Evolutionary conservation across 2,888 invertebrate species (phyloP), one percentile per base, ranked within the genome.

Genomic region (Hetaerina titia): DNA sequence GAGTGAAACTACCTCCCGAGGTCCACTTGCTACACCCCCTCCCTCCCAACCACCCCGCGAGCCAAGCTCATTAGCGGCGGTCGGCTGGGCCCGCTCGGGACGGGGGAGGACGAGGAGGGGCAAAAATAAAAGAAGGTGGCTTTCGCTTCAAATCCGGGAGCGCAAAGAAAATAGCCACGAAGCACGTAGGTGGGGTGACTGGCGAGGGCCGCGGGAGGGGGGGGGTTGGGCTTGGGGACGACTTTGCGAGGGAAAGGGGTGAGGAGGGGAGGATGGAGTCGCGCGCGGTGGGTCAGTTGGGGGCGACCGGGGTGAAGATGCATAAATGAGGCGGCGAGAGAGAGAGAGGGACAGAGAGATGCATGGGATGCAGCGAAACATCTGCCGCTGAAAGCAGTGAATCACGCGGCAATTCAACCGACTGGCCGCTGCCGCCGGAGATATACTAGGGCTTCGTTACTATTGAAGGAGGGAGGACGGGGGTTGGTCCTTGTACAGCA

Each of bases 21-120:
- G 81, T 31, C 25, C 25, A 81, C 25, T 31, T n/a, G 22, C 57
- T 22, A 22, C n/a, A n/a, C 58, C 57, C n/a, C 56, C 45, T 13
- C 7, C 13, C 69, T 13, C 69, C n/a, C 69, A 22, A 19, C n/a
- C 13, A 22, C 69, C 88, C 31, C 57, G 89, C n/a, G 57, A 88
- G 89, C 22, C 89, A n/a, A 31, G 11, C 81, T 81, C 81, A 89
- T 89, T 89, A 89, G 89, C 89, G 57, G 89, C 89, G 89, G 89
- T 56, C 89, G 57, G 31, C 81, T 81, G 81, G 81, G 31, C 89
- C 9, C 22, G 22, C 89, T 13, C 89, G 89, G 89, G 58, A n/a
- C 2, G 15, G 89, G 22, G n/a, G 58, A n/a, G 5, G 57, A 9
- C 89, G 45, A 13, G 45, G 69, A 45, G 88, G 45, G 69, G 69